phyloP scores from a whole-genome alignment of 2,888 invertebrate species.

The Vanessa cardui region DNA sequence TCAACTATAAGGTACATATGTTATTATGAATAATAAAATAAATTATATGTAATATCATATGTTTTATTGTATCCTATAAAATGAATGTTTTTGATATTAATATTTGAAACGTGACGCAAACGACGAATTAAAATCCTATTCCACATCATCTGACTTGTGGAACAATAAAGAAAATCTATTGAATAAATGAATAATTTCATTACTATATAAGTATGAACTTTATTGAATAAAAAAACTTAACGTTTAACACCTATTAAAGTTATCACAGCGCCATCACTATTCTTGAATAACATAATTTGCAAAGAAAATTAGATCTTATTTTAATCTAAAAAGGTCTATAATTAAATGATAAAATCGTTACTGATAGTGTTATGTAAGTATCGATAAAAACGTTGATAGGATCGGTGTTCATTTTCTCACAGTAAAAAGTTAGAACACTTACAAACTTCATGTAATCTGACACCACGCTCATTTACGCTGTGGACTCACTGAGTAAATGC shows the following conservation, averaged over 20 bases:
- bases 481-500: conserved; percentile 15
- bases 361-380: conserved; percentile 47
- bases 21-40: no score
- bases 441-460: conserved; percentile 71
- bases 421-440: conserved; percentile 67
- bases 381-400: conserved; percentile 62
- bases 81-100: no score
- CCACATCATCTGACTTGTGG: neutral
- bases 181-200: conserved; percentile 11
- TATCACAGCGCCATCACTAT: conserved; percentile 24
- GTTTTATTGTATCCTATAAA: no score
- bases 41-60: no score
- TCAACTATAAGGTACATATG: no score
- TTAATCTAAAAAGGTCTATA: neutral
- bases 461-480: conserved; percentile 52
- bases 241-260: conserved; percentile 32
- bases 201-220: conserved; percentile 16
- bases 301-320: conserved; percentile 16
- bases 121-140: neutral
- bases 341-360: neutral
- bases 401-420: conserved; percentile 65
- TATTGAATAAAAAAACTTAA: conserved; percentile 12
- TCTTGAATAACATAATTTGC: neutral
- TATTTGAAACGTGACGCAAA: neutral
- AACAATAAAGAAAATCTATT: neutral